Evolutionary conservation across 2,888 invertebrate genomes (phyloP), one percentile per base, ranked within the genome.

Genomic region (Actias luna): DNA sequence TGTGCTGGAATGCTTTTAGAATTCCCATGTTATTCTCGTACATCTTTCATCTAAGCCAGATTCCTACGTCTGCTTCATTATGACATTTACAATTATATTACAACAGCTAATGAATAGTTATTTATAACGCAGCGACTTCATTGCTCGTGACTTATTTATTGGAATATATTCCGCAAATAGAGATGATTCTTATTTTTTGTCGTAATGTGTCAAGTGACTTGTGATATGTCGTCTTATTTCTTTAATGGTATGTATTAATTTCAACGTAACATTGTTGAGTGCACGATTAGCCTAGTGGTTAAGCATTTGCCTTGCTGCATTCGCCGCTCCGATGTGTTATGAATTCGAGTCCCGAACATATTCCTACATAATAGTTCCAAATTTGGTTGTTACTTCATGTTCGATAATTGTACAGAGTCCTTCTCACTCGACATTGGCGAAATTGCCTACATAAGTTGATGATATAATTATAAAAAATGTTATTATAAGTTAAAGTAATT

Each of bases 1-100:
- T 72, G 70, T 63, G 59, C 62, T 46, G 61, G 61, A 62, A 62
- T 62, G 61, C 33, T 62, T 64, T 69, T 66, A 60, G 65, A 64
- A 70, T 66, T 64, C 61, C 39, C 35, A 58, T 42, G 57, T 31
- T 57, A 29, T 42, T 62, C 65, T 52, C 46, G 66, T 69, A 62
- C 66, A 69, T 68, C 64, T 65, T 62, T 70, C 68, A 65, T 69
- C 67, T 57, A 42, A 55, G 29, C 55, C 29, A 55, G 55, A 55
- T 55, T 55, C 55, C 29, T 55, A 29, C 7, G 55, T 55, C 55
- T 18, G 55, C 55, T 29, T 29, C 55, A 29, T 55, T 55, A 55
- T 55, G 29, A 55, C 55, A 29, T 55, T 55, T 55, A 55, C 55
- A 55, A 29, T 29, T 55, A 50, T 2, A 50, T 50, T 50, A 25